These are phyloP conservation scores for Acrobasis suavella DNA, from an alignment of 2,888 invertebrate genomes.

Conservation along the genomic window DNA sequence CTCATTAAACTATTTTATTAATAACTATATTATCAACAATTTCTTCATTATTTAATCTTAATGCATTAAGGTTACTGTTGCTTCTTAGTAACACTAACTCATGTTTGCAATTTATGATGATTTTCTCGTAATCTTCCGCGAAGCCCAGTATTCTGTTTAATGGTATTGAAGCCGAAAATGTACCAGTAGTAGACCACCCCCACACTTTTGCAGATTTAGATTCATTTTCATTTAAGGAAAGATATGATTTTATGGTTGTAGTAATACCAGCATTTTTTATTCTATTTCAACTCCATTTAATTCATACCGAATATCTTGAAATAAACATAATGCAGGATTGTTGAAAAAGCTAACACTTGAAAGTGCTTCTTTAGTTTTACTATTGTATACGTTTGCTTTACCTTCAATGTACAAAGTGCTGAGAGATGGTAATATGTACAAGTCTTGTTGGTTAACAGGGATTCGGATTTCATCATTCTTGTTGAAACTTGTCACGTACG, in stretches of 20 bases:
- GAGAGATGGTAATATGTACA: not conserved
- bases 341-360: not conserved
- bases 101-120: not conserved
- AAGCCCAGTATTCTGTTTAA: not conserved
- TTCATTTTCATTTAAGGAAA: too few relatives aligned
- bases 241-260: too few relatives aligned
- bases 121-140: constrained; percentile 4
- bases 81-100: constrained; percentile 2
- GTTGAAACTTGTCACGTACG: too few relatives aligned
- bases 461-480: not conserved
- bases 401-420: not conserved
- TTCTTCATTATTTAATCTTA: not conserved
- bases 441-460: constrained; percentile 1
- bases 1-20: too few relatives aligned
- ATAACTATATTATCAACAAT: too few relatives aligned
- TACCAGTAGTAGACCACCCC: too few relatives aligned
- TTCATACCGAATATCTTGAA: too few relatives aligned
- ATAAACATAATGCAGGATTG: too few relatives aligned
- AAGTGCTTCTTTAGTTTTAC: not conserved
- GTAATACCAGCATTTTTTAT: too few relatives aligned
- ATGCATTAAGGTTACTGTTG: constrained; percentile 3
- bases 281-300: too few relatives aligned
- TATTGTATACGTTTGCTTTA: not conserved
- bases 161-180: too few relatives aligned
- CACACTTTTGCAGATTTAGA: too few relatives aligned